phyloP scores from a whole-genome alignment of 53 echinoderm and acorn worm species.

The Crossaster papposus region DNA sequence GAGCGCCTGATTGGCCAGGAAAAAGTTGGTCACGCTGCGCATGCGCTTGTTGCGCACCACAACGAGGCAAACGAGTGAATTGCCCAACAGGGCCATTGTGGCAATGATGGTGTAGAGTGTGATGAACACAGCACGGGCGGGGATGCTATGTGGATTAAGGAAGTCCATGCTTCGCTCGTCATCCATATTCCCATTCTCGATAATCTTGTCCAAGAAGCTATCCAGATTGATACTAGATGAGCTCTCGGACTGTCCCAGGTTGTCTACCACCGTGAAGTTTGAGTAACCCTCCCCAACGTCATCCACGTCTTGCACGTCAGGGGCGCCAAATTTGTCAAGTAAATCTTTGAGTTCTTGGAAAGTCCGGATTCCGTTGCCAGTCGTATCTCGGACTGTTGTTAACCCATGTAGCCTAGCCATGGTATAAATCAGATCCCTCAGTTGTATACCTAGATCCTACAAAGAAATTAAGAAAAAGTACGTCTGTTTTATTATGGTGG shows the following conservation, averaged over 20 bases:
- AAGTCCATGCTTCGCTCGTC: background rate
- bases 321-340: background rate
- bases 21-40: constrained; percentile 94
- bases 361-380: background rate
- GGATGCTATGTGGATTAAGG: constrained; percentile 56
- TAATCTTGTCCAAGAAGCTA: background rate
- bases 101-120: constrained; percentile 73
- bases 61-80: constrained; percentile 85
- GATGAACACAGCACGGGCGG: constrained; percentile 69
- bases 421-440: too few relatives aligned
- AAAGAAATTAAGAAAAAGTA: background rate
- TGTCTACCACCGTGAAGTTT: constrained; percentile 37
- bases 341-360: background rate
- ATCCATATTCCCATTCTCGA: constrained; percentile 14
- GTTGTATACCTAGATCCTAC: background rate
- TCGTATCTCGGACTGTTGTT: constrained; percentile 47
- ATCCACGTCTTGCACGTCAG: constrained; percentile 1
- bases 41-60: constrained; percentile 83
- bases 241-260: constrained; percentile 41
- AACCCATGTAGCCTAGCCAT: background rate
- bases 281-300: constrained; percentile 19
- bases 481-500: background rate
- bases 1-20: constrained; percentile 89
- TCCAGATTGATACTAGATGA: background rate
- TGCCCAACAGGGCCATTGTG: constrained; percentile 80